phyloP scores from a whole-genome alignment of 1,140 invertebrate genomes.

The Stegodyphus dumicola region DNA sequence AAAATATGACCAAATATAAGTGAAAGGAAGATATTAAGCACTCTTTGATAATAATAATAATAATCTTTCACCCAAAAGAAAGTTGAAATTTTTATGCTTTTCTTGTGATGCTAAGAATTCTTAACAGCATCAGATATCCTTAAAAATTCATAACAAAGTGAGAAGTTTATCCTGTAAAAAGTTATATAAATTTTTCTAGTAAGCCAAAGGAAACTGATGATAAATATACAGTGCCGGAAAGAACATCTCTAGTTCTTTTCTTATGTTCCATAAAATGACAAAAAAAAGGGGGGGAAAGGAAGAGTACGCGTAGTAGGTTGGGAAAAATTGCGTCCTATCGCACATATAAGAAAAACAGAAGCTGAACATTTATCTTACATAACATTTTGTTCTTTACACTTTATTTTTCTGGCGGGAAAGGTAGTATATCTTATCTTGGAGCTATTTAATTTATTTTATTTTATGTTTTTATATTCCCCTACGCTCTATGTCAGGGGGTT shows the following conservation, averaged over 20 bases:
- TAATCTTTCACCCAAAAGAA: too few species aligned
- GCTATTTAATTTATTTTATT: constrained; percentile 56
- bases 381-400: constrained; percentile 39
- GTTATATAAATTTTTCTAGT: constrained; percentile 9
- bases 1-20: too few species aligned
- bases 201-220: background rate
- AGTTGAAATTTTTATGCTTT: too few species aligned
- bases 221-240: constrained; percentile 3
- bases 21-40: too few species aligned
- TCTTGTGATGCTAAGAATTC: too few species aligned
- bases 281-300: background rate
- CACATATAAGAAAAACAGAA: constrained; percentile 36
- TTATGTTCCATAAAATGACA: constrained; percentile 16
- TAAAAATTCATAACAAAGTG: background rate
- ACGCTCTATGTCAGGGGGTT: constrained; percentile 24
- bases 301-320: constrained; percentile 9
- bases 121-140: background rate
- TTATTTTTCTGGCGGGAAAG: constrained; percentile 39
- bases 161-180: background rate
- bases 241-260: constrained; percentile 37
- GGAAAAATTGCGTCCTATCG: constrained; percentile 48
- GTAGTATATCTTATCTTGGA: constrained; percentile 55
- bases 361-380: constrained; percentile 45
- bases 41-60: too few species aligned
- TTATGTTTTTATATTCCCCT: constrained; percentile 45